These are phyloP conservation scores for Lithophane socia DNA, from an alignment of 2,888 invertebrate genomes.

Conservation along the genomic window DNA sequence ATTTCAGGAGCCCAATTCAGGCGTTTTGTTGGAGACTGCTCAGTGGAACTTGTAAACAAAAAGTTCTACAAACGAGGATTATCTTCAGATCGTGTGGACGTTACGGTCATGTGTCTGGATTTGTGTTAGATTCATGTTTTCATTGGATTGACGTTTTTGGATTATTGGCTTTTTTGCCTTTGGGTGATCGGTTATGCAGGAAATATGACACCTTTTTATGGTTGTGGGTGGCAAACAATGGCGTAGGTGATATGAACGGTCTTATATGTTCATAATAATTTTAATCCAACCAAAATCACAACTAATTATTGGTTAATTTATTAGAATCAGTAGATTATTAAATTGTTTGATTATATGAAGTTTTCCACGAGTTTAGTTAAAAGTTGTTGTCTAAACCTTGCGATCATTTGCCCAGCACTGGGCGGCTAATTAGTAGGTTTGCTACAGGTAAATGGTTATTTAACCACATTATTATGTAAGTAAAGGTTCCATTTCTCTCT, in stretches of 20 bases:
- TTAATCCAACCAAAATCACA: background rate
- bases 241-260: too few species aligned
- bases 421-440: background rate
- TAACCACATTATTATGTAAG: background rate
- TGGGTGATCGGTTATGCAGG: background rate
- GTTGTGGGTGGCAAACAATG: too few species aligned
- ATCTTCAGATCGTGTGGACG: constrained; percentile 28
- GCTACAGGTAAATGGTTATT: background rate
- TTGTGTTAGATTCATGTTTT: constrained; percentile 20
- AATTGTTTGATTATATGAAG: background rate
- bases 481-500: too few species aligned
- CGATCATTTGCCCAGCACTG: too few species aligned
- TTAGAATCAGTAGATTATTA: background rate
- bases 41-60: constrained; percentile 56
- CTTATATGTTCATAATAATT: background rate
- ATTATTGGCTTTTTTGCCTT: constrained; percentile 22
- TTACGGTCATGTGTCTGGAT: constrained; percentile 9
- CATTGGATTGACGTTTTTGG: constrained; percentile 12
- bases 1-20: constrained; percentile 49
- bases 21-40: constrained; percentile 51
- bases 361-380: background rate
- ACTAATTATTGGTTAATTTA: background rate
- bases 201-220: background rate
- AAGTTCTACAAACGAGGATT: constrained; percentile 49
- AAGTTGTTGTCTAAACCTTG: too few species aligned